Evolutionary conservation across 2,888 invertebrate genomes (phyloP), one percentile per base, ranked within the genome.

Genomic region (Mystacides longicornis): DNA sequence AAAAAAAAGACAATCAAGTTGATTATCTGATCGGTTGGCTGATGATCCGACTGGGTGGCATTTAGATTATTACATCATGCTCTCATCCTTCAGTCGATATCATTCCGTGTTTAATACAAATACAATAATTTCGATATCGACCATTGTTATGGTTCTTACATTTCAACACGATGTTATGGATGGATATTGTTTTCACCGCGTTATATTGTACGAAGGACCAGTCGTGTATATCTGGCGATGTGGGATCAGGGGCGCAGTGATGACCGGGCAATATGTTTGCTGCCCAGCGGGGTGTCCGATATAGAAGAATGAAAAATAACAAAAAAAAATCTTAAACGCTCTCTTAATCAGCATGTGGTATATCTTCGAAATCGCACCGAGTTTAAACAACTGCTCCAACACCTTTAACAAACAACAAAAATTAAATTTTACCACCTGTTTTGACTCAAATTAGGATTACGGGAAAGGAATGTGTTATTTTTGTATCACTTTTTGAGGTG

Each of bases 281-380:
- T 46, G 27, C 51, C 21, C 51, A 14, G 55, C 46, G 45, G 50
- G 55, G 31, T 23, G 23, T 45, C 22, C 7, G 20, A 54, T 27
- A 49, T 33, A 54, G 42, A 54, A 43, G 50, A 50, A 55, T 27
- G 43, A 55, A 55, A 50, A 55, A 45, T 46, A 4, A 48, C n/a
- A 51, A n/a, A 51, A 52, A 52, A 56, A 52, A 47, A 23, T 16
- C 37, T 47, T 53, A 53, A 53, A 48, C 48, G 53, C 31, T 53
- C 53, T 22, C 9, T 20, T 47, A 53, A 53, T 21, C 53, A 37
- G 53, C 53, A 33, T 23, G 53, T 33, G 48, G 16, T 37, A n/a
- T n/a, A 48, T 23, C 33, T 16, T 31, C 47, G 18, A 5, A 45
- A 20, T 48, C 53, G 53, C 20, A 22, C 53, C 33, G 31, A 22